These are phyloP conservation scores for Ciconia stormi DNA, from an alignment of 2,113 vertebrate species.

Conservation along the genomic window DNA sequence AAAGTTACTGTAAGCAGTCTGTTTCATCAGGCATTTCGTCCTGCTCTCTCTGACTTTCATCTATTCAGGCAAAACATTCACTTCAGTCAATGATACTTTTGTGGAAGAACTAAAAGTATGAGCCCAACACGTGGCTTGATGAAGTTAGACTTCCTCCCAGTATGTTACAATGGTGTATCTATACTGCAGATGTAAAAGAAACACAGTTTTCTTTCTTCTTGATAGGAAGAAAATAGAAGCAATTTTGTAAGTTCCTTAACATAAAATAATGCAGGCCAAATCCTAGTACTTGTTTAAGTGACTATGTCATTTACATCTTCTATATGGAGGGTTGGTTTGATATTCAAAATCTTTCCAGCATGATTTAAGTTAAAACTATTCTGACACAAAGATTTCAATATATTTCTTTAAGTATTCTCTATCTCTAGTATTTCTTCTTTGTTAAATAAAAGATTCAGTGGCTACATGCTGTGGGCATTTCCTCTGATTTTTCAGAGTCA, in stretches of 20 bases:
- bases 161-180: background rate
- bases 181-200: background rate
- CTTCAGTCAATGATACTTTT: constrained; percentile 8
- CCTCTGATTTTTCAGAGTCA: background rate
- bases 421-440: background rate
- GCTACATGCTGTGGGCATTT: background rate
- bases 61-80: background rate
- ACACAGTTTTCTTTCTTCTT: constrained; percentile 4
- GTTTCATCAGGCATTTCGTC: background rate
- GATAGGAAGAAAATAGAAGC: background rate
- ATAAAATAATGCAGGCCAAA: background rate
- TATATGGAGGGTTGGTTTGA: background rate
- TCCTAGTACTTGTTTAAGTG: background rate
- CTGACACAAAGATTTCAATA: background rate
- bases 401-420: background rate
- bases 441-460: background rate
- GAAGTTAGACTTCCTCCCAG: background rate
- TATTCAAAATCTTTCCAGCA: background rate
- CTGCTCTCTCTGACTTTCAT: background rate
- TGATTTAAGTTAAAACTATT: background rate
- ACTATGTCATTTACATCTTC: background rate
- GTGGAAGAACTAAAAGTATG: background rate
- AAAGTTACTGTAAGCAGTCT: background rate
- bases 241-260: background rate
- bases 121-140: background rate